Evolutionary conservation across 2,888 invertebrate genomes (phyloP), one percentile per base, ranked within the genome.

Genomic region (Plebejus melissa): DNA sequence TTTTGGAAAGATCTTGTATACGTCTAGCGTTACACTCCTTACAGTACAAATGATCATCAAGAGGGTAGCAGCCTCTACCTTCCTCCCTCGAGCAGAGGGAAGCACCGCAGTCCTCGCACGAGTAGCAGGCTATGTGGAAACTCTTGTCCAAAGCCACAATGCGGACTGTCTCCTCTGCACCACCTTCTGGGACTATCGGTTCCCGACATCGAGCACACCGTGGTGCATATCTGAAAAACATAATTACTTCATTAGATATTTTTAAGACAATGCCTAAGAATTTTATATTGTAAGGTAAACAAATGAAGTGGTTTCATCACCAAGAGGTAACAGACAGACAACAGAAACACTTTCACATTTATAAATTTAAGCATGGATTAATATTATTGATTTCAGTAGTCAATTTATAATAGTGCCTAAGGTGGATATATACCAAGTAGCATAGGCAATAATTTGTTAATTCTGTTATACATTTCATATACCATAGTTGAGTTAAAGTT

Each of bases 121-220:
- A 97, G 88, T 99, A 99, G 87, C 99, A 99, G 74, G 96, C 95
- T 70, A 98, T 97, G 89, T 99, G 99, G 90, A 99, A 99, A 87
- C 98, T 99, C 82, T 98, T 96, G 89, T 99, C 99, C 79, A 99
- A 94, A 0, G 99, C 99, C 1, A 99, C 99, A 2, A 99, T 98
- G 54, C 99, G 95, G 0, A 99, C 98, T 0, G 99, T 99, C 90
- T 99, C 99, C 80, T 99, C 98, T 80, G 98, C 96, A 0, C 98
- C 99, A 1, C 96, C 96, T 83, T 98, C 98, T 0, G 99, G 99
- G 95, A 99, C 98, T 74, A 99, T 99, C 0, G 99, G 99, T 81
- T 97, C 95, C 77, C 97, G 96, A 86, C 99, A 99, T 0, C 98
- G 98, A 84, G 99, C 99, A 88, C 99, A 99, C 32, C 99, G 95